Base-by-base conservation (phyloP, 2,888 invertebrate species). In the Andrena haemorrhoa region DNA sequence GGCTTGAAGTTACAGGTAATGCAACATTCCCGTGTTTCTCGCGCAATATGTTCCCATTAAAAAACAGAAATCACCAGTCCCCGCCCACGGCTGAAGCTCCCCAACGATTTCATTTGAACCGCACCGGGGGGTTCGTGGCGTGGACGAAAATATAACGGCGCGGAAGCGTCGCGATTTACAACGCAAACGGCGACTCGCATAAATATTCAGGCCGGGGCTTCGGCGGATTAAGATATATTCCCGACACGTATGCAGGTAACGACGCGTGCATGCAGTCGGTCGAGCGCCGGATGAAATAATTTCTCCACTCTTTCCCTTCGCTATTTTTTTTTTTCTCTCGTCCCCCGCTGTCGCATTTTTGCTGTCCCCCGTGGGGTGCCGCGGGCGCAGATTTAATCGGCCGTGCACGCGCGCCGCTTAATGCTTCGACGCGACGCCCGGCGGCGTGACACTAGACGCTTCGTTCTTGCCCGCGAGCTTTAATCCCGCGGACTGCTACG, bases 241-340 rank as follows among this genome's bases (percentile, higher is more conserved):
- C n/a, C 78, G 79, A 78, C 79, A 80, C 79, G 79, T 80, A 80
- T 80, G 79, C 79, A 63, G 79, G 71, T 78, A 80, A 78, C 79
- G 79, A 78, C 79, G 79, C 79, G 71, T 78, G 61, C 79, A 66
- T 72, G 78, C 71, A 63, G 66, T 71, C 71, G 78, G 70, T 80
- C 71, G 79, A 61, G 41, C 71, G 66, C 4, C 66, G 33, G 66
- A 53, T 63, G 79, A 80, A 72, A 78, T 80, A 78, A 71, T 31
- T 76, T 58, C n/a, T 47, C 29, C 6, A 1, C 12, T 10, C 2
- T 16, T n/a, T 10, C 5, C 10, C 10, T 65, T 41, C 16, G 41
- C 41, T 53, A 49, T 49, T 8, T n/a, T 12, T 60, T 23, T 20
- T n/a, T 8, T 51, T 20, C 0, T 7, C 20, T n/a, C 51, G 51